phyloP scores from a whole-genome alignment of 1,140 invertebrate genomes.

The Drosophila tristis region DNA sequence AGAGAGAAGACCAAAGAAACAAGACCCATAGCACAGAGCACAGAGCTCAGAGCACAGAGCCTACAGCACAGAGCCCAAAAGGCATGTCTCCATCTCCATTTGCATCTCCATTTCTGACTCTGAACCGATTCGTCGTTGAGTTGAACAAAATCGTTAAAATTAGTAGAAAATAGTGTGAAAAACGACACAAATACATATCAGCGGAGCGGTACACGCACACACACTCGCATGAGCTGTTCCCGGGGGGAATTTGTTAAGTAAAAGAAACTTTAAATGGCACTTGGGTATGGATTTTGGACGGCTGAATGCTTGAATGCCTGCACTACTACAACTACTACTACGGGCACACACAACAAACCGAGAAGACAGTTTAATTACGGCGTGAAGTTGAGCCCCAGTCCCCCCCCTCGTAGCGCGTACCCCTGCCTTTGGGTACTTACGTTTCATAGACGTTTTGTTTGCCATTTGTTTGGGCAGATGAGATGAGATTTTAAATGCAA shows the following conservation, averaged over 20 bases:
- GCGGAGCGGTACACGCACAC: background rate
- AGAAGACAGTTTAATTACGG: constrained; percentile 80
- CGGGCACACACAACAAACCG: constrained; percentile 32
- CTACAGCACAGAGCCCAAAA: too few relatives aligned
- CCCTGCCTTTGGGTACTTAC: background rate
- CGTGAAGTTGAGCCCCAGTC: constrained; percentile 75
- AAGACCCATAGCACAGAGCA: background rate
- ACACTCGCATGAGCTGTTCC: background rate
- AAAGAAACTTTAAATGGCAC: constrained; percentile 76
- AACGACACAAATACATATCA: constrained; percentile 32
- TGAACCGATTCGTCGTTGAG: constrained; percentile 46
- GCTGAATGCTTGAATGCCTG: constrained; percentile 73
- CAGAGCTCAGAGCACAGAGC: too few relatives aligned
- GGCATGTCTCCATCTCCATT: too few relatives aligned
- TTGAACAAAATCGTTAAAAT: constrained; percentile 77
- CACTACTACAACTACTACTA: constrained; percentile 46
- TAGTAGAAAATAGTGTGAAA: constrained; percentile 81
- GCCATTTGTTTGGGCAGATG: constrained; percentile 47
- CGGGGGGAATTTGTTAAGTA: constrained; percentile 51
- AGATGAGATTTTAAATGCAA: constrained; percentile 76
- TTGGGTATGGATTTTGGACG: constrained; percentile 70
- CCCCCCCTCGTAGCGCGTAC: constrained; percentile 6
- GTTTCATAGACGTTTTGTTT: constrained; percentile 27
- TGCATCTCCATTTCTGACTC: too few relatives aligned
- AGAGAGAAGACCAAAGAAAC: background rate